Percentiles rank a stretch among this genome's conserved stretches.
Evolutionary conservation across 2,113 vertebrate genomes (phyloP).

Genomic region (Triplophysa siluroides): DNA sequence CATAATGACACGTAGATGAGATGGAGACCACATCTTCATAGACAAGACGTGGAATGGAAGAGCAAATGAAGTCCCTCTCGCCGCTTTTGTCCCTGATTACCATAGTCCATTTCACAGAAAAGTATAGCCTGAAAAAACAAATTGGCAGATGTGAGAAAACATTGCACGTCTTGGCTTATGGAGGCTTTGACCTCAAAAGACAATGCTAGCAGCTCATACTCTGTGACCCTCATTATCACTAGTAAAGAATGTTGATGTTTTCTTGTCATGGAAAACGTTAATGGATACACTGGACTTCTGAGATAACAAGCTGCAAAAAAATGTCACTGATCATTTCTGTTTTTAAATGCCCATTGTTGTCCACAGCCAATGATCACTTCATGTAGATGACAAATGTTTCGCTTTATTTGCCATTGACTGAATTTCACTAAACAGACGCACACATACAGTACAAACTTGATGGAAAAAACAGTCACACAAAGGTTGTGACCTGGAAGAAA

Average conservation of each 20-base stretch:
- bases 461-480: no score
- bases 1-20: conserved; percentile 49
- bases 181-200: conserved; percentile 42
- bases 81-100: conserved; percentile 40
- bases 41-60: conserved; percentile 42
- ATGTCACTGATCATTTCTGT: conserved; percentile 16
- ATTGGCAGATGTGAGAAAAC: conserved; percentile 47
- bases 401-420: background rate
- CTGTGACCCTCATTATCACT: conserved; percentile 44
- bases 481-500: no score
- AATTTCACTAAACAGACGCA: background rate
- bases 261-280: background rate
- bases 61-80: conserved; percentile 45
- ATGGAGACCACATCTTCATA: conserved; percentile 46
- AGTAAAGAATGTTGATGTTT: background rate
- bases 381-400: background rate
- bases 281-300: background rate
- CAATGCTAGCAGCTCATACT: conserved; percentile 24
- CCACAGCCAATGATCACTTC: background rate
- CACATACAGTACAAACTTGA: no score
- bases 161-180: conserved; percentile 33
- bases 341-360: conserved; percentile 20
- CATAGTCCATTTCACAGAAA: conserved; percentile 18
- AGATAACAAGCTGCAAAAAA: background rate
- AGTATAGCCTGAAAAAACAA: conserved; percentile 39